Conservation (phyloP, 2,113 vertebrate genomes). For the Solea solea region DNA sequence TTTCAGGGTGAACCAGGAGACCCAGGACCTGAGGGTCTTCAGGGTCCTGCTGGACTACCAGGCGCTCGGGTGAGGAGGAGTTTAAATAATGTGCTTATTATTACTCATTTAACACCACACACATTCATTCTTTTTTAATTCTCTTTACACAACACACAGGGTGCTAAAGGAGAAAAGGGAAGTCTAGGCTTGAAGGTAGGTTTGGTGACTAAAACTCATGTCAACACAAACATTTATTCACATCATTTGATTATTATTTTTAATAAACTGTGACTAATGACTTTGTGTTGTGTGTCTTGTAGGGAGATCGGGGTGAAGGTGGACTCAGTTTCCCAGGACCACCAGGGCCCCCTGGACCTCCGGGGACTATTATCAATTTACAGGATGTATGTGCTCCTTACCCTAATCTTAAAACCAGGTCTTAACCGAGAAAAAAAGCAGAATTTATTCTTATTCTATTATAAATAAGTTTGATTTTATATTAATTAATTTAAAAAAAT, state of each 20-base stretch:
- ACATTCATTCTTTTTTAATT: no score
- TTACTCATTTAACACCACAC: no score
- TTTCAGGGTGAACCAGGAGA: slow-evolving; percentile 77
- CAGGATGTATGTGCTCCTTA: slow-evolving; percentile 79
- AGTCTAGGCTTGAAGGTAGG: slow-evolving; percentile 85
- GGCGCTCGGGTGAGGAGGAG: slow-evolving; percentile 68
- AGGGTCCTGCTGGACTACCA: slow-evolving; percentile 78
- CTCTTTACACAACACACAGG: slow-evolving; percentile 72
- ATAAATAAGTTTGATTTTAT: no score
- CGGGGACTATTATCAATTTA: slow-evolving; percentile 80
- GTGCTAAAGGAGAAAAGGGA: slow-evolving; percentile 89
- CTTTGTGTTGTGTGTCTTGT: slow-evolving; percentile 12
- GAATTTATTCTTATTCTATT: no score
- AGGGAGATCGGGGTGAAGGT: slow-evolving; percentile 88
- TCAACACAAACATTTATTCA: no score
- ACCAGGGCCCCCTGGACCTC: slow-evolving; percentile 87
- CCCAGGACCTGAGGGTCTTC: slow-evolving; percentile 67
- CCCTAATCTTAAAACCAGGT: no score
- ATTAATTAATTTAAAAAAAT: no score
- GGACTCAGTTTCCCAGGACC: slow-evolving; percentile 84
- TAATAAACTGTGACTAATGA: not conserved
- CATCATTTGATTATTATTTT: not conserved
- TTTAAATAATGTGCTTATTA: not conserved
- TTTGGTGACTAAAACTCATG: not conserved
- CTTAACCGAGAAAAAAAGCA: no score